Conservation (phyloP, 2,888 invertebrate genomes). For the Thereva unica region DNA sequence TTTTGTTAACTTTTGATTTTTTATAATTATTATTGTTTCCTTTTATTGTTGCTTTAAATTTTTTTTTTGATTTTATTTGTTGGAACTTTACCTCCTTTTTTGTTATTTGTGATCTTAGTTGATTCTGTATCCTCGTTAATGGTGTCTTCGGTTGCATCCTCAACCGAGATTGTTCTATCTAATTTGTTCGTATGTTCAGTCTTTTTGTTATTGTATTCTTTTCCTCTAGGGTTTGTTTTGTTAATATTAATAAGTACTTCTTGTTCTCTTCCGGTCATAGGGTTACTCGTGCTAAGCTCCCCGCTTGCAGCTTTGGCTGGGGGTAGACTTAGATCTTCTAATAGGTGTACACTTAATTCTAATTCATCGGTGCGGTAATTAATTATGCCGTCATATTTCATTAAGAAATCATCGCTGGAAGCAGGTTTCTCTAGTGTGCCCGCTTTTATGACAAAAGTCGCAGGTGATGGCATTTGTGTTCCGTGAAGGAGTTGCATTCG, state of each 20-base stretch:
- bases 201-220: too few species aligned
- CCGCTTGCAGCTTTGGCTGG: neutral
- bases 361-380: neutral
- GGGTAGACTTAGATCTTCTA: neutral
- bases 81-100: too few species aligned
- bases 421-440: slow-evolving; percentile 1
- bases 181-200: too few species aligned
- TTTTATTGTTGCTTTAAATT: too few species aligned
- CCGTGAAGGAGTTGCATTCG: neutral
- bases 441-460: neutral
- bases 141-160: too few species aligned
- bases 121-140: too few species aligned
- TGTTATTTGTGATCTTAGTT: too few species aligned
- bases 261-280: neutral
- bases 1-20: too few species aligned
- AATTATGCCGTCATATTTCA: neutral
- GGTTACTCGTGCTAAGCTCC: neutral
- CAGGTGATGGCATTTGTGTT: neutral
- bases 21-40: too few species aligned
- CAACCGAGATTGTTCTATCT: too few species aligned
- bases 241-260: neutral
- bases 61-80: too few species aligned
- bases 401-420: neutral
- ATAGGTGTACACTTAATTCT: neutral
- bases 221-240: too few species aligned